Evolutionary conservation across 2,888 invertebrate genomes (phyloP).

Genomic region (Drosophila mayaguana): DNA sequence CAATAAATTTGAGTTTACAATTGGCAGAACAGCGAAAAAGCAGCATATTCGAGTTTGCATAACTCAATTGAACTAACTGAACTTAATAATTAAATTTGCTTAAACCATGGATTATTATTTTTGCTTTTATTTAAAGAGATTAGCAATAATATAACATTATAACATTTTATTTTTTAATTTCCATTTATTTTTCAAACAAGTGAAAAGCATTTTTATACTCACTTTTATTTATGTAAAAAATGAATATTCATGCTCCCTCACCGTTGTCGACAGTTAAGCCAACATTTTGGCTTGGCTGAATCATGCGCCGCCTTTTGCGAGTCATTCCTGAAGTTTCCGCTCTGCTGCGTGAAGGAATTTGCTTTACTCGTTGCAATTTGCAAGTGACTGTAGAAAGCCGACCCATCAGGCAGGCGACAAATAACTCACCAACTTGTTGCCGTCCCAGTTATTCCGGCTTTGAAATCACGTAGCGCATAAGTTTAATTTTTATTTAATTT

Average conservation of each 20-base stretch:
- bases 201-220: neutral
- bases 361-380: neutral
- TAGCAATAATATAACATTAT: too few relatives aligned
- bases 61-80: neutral
- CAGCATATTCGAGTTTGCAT: neutral
- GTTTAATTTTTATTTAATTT: conserved; percentile 1
- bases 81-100: too few relatives aligned
- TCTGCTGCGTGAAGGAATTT: conserved; percentile 20
- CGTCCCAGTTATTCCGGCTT: neutral
- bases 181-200: too few relatives aligned
- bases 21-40: neutral
- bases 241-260: conserved; percentile 14
- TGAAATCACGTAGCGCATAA: conserved; percentile 25
- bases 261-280: conserved; percentile 17
- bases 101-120: too few relatives aligned
- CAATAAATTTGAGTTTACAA: neutral
- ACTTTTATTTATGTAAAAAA: neutral
- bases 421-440: conserved; percentile 42
- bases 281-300: conserved; percentile 13
- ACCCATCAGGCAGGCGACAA: neutral
- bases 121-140: too few relatives aligned
- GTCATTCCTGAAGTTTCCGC: conserved; percentile 10
- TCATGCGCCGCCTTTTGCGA: conserved; percentile 14
- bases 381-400: neutral
- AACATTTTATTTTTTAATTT: too few relatives aligned